phyloP scores from a whole-genome alignment of 2,113 vertebrate species.

The Istiophorus platypterus region DNA sequence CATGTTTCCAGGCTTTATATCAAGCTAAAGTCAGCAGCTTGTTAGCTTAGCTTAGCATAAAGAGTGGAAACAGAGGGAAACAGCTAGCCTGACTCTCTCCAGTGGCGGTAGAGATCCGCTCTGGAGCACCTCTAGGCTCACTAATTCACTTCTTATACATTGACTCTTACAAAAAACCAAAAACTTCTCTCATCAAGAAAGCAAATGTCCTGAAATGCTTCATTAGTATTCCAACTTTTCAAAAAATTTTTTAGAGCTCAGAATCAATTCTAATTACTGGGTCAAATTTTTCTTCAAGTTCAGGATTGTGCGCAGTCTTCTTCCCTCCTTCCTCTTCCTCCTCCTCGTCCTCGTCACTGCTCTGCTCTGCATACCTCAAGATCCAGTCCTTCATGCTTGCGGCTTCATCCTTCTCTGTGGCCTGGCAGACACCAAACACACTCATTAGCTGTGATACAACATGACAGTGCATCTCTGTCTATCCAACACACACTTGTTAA shows the following conservation, averaged over 20 bases:
- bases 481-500: background rate
- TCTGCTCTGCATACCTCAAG: constrained; percentile 90
- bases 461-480: background rate
- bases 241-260: background rate
- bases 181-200: background rate
- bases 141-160: too few relatives aligned
- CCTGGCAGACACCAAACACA: constrained; percentile 53
- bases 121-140: too few relatives aligned
- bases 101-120: too few relatives aligned
- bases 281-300: constrained; percentile 91
- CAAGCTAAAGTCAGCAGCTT: too few relatives aligned
- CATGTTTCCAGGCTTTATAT: too few relatives aligned
- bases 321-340: constrained; percentile 71
- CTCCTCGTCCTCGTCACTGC: constrained; percentile 88
- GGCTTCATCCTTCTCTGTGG: constrained; percentile 80
- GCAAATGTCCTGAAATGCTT: background rate
- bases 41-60: too few relatives aligned
- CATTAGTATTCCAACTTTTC: background rate
- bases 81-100: too few relatives aligned
- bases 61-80: too few relatives aligned
- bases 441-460: background rate
- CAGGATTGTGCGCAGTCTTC: constrained; percentile 71
- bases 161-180: too few relatives aligned
- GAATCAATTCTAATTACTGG: constrained; percentile 86
- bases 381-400: constrained; percentile 96